These are phyloP conservation scores for Ephialtes manifestator DNA, from an alignment of 2,888 invertebrate species.

Conservation along the genomic window DNA sequence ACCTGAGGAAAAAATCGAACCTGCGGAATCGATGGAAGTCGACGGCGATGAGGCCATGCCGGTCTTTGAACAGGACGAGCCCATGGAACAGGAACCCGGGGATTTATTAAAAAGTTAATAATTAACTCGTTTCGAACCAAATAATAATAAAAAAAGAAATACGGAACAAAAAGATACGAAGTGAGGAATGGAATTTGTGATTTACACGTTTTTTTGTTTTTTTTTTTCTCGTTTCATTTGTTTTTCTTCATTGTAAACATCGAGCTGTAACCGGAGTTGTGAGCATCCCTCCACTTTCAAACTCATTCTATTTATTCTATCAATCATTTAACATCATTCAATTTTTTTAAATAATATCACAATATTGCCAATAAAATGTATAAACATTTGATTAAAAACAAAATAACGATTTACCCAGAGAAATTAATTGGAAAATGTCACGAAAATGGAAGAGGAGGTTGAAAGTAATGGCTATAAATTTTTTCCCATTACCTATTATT, in stretches of 20 bases:
- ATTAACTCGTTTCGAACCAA: constrained; percentile 39
- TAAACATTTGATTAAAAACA: too few relatives aligned
- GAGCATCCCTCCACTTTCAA: too few relatives aligned
- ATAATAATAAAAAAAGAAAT: constrained; percentile 60
- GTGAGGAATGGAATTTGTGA: constrained; percentile 44
- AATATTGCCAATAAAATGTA: too few relatives aligned
- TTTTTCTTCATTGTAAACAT: constrained; percentile 1
- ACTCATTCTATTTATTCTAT: too few relatives aligned
- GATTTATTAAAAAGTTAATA: constrained; percentile 82
- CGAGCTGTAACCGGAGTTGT: background rate
- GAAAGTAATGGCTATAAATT: too few relatives aligned
- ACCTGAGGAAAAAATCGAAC: constrained; percentile 54
- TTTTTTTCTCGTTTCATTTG: background rate
- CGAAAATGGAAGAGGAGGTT: too few relatives aligned
- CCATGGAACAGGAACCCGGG: constrained; percentile 83
- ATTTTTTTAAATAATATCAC: too few relatives aligned
- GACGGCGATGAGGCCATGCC: constrained; percentile 79
- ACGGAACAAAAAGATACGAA: constrained; percentile 27
- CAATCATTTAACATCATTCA: too few relatives aligned
- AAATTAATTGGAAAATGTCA: too few relatives aligned
- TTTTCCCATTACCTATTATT: too few relatives aligned
- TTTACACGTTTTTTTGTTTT: constrained; percentile 1
- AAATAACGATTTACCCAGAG: too few relatives aligned
- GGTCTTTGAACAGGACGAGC: constrained; percentile 80
- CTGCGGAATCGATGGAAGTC: constrained; percentile 82